Conservation (phyloP, 2,888 invertebrate genomes). For the Cheilosia scutellata region DNA sequence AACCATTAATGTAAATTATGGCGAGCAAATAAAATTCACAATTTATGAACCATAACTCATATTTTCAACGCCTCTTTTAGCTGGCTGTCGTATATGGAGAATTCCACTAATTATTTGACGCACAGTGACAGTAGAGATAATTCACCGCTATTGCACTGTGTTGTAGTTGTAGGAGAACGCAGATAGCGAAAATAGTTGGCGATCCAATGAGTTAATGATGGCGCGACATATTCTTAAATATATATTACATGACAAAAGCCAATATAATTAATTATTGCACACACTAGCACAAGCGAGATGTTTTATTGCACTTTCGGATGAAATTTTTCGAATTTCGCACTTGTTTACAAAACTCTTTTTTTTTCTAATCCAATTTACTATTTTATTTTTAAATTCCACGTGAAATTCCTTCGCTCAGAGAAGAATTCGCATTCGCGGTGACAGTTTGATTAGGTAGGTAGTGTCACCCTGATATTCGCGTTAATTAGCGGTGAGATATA, state of each 20-base stretch:
- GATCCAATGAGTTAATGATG: conserved; percentile 72
- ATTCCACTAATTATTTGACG: conserved; percentile 60
- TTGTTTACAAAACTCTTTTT: conserved; percentile 56
- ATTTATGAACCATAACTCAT: conserved; percentile 71
- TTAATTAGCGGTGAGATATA: conserved; percentile 9
- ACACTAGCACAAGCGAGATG: conserved; percentile 46
- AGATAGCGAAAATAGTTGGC: conserved; percentile 68
- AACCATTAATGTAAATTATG: conserved; percentile 27
- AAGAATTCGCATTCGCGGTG: conserved; percentile 50
- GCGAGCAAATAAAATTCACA: conserved; percentile 57
- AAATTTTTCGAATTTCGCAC: conserved; percentile 61
- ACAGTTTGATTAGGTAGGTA: conserved; percentile 50
- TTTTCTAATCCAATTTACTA: conserved; percentile 58
- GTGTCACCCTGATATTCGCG: conserved; percentile 45
- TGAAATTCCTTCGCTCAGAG: conserved; percentile 62
- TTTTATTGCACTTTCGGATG: conserved; percentile 71
- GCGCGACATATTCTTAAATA: conserved; percentile 50
- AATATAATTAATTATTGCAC: conserved; percentile 61
- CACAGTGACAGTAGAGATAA: conserved; percentile 64
- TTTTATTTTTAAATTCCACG: conserved; percentile 55
- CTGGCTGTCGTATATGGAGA: conserved; percentile 23
- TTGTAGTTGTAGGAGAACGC: conserved; percentile 49
- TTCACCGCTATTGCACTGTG: conserved; percentile 63
- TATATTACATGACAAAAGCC: conserved; percentile 41
- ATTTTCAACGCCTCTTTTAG: conserved; percentile 44